These are phyloP conservation scores for Lindbergichthys nudifrons DNA, from an alignment of 2,797 vertebrate species.

Conservation along the genomic window DNA sequence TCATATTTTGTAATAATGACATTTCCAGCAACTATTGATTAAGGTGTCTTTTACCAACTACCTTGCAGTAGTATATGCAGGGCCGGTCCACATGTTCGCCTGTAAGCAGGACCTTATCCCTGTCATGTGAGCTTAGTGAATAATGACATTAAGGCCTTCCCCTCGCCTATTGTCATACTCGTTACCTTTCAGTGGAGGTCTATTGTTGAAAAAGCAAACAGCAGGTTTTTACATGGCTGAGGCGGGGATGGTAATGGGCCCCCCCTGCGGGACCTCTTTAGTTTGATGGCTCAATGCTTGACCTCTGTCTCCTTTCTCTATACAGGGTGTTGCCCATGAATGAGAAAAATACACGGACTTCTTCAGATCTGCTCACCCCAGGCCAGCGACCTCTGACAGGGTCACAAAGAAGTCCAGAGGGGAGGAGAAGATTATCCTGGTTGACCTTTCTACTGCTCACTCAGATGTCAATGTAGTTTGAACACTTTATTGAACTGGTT, in stretches of 20 bases:
- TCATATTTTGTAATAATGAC: constrained; percentile 19
- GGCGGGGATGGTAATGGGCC: constrained; percentile 68
- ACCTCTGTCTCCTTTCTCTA: constrained; percentile 66
- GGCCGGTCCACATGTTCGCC: constrained; percentile 23
- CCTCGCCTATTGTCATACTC: constrained; percentile 58
- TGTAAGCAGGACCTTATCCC: constrained; percentile 43
- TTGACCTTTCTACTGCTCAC: constrained; percentile 10
- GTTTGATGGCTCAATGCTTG: constrained; percentile 58
- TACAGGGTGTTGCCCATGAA: constrained; percentile 79
- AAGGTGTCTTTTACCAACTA: neutral
- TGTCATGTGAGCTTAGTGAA: constrained; percentile 66
- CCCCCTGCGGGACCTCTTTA: constrained; percentile 49
- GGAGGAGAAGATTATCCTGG: constrained; percentile 37
- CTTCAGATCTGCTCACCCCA: constrained; percentile 64
- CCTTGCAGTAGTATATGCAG: constrained; percentile 4
- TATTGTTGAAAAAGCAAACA: constrained; percentile 79
- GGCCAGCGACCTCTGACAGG: constrained; percentile 47
- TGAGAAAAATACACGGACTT: constrained; percentile 62
- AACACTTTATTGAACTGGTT: constrained; percentile 2
- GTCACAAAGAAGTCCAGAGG: constrained; percentile 43
- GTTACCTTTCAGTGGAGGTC: constrained; percentile 70
- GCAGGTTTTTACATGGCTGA: constrained; percentile 70
- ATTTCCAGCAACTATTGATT: constrained; percentile 64
- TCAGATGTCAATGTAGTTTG: constrained; percentile 27
- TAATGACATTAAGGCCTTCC: constrained; percentile 54